phyloP scores from a whole-genome alignment of 2,113 vertebrate genomes.

The Prinia subflava region DNA sequence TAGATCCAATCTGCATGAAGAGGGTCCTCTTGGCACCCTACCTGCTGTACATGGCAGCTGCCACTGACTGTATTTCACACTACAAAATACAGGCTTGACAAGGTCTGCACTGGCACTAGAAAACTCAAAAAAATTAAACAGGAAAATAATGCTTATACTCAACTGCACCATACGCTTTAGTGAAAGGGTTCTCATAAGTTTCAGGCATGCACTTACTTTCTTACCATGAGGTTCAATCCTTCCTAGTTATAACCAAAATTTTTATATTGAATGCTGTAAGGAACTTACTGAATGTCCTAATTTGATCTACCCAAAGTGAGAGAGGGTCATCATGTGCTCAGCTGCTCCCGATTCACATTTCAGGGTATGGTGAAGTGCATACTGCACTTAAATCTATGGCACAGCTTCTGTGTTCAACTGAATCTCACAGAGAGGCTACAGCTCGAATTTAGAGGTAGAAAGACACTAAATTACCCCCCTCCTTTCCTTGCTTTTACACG shows the following conservation, averaged over 20 bases:
- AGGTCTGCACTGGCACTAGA: background rate
- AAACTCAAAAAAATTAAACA: background rate
- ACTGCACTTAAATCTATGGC: rapidly evolving
- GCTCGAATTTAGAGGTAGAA: background rate
- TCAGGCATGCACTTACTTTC: background rate
- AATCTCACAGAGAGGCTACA: background rate
- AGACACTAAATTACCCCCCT: background rate
- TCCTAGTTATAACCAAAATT: background rate
- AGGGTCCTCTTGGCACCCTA: background rate
- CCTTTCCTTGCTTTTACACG: background rate
- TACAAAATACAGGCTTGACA: background rate
- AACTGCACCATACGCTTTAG: background rate
- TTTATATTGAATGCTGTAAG: background rate
- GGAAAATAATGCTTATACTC: background rate
- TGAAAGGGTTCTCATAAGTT: background rate
- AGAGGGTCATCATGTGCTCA: background rate
- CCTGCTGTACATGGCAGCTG: background rate
- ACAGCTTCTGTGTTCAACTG: background rate
- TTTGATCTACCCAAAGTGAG: background rate
- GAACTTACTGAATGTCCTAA: background rate
- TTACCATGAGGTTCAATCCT: background rate
- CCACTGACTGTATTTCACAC: background rate
- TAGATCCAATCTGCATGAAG: background rate
- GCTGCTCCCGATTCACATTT: background rate
- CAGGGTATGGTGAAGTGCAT: background rate